phyloP scores from a whole-genome alignment of 2,797 vertebrate genomes.

The Enteromius thamalakanensis region DNA sequence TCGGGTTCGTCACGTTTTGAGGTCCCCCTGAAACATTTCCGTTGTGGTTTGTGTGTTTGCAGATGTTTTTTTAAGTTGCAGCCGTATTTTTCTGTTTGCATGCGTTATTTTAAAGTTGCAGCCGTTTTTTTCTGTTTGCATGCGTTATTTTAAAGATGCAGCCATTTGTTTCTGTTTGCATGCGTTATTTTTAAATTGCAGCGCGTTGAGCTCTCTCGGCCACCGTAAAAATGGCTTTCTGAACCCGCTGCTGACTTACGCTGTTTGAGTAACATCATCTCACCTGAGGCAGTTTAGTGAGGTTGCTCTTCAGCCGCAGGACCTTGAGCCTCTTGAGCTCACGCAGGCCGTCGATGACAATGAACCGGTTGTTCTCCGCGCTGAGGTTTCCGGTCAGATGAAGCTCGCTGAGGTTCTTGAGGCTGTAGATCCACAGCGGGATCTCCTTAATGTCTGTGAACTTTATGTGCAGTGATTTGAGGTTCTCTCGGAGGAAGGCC shows the following conservation, averaged over 20 bases:
- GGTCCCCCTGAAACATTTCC: no score
- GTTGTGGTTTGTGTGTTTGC: no score
- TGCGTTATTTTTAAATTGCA: no score
- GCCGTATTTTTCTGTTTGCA: no score
- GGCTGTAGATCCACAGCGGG: conserved; percentile 97
- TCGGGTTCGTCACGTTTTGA: no score
- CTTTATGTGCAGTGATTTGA: conserved; percentile 95
- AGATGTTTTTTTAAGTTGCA: no score
- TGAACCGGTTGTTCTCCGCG: conserved; percentile 94
- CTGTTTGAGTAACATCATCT: neutral
- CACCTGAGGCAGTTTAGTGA: conserved; percentile 92
- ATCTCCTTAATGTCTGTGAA: conserved; percentile 99
- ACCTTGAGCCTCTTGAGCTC: conserved; percentile 96
- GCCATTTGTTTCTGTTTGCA: no score
- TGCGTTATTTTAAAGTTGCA: no score
- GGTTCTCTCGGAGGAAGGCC: conserved; percentile 92
- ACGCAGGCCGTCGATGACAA: conserved; percentile 92
- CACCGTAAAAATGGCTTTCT: no score
- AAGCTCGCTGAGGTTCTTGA: conserved; percentile 94
- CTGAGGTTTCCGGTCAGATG: conserved; percentile 96
- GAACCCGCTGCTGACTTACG: neutral
- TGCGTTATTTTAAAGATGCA: no score
- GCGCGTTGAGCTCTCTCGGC: no score
- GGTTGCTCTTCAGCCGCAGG: conserved; percentile 93
- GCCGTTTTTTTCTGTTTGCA: no score